Evolutionary conservation across 2,113 vertebrate species (phyloP).

Genomic region (Neodontobutis hainanensis): DNA sequence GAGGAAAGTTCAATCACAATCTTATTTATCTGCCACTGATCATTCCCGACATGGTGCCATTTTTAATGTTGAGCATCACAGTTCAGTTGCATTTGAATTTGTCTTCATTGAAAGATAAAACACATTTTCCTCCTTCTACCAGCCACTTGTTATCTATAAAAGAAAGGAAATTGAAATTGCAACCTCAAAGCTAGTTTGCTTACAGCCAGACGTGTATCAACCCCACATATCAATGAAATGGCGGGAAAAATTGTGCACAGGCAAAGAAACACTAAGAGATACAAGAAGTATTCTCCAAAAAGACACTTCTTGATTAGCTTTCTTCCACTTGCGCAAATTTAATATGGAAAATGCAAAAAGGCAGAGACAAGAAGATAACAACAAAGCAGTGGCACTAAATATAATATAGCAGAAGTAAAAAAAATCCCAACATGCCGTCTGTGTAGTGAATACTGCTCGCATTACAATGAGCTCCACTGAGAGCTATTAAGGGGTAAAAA

Average conservation of each 20-base stretch:
- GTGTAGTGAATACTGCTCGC: constrained; percentile 22
- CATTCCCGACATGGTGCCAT: constrained; percentile 16
- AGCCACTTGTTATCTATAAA: constrained; percentile 52
- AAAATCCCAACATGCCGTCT: constrained; percentile 32
- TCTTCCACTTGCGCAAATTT: constrained; percentile 37
- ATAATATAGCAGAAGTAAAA: constrained; percentile 42
- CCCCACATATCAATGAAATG: constrained; percentile 41
- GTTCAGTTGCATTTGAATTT: constrained; percentile 34
- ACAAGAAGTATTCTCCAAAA: constrained; percentile 28
- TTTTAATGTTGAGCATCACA: constrained; percentile 10
- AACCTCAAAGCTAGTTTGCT: constrained; percentile 65
- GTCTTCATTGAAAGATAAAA: constrained; percentile 41
- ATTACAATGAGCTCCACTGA: constrained; percentile 55
- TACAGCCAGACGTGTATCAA: constrained; percentile 68
- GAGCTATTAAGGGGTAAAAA: constrained; percentile 60
- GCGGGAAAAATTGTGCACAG: constrained; percentile 32
- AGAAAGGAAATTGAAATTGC: constrained; percentile 62
- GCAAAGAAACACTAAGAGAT: constrained; percentile 39
- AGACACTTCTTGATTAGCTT: constrained; percentile 44
- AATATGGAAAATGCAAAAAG: constrained; percentile 29
- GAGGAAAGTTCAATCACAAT: constrained; percentile 23
- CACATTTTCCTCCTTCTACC: constrained; percentile 21
- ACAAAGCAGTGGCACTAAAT: constrained; percentile 26
- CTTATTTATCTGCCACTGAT: constrained; percentile 29
- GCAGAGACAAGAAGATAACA: constrained; percentile 34